Base-by-base conservation (phyloP, 1,140 invertebrate genomes). In the Panagrolaimus sp. region DNA sequence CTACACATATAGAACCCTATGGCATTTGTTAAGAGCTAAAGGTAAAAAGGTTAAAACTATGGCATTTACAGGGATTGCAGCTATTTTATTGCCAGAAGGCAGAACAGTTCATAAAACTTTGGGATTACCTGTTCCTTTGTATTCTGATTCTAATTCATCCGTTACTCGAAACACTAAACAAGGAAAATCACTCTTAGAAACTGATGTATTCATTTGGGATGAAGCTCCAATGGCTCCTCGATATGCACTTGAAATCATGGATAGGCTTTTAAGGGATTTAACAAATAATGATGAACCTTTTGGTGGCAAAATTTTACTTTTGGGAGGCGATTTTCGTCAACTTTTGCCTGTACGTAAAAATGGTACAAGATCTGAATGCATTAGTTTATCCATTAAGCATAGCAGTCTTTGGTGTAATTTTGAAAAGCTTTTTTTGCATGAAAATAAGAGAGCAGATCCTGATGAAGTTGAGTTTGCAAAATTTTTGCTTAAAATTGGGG, bases 251-350 rank as follows among this genome's bases (percentile, higher is more conserved):
- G 47, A 48, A 48, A 23, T 23, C 2, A 23, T 48, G 14, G 47
- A 48, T 48, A 2, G 14, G 9, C 47, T 48, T 23, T 23, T 48
- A 5, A 2, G 20, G 2, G 47, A 48, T 23, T n/a, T 48, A n/a
- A 48, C 20, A 3, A 9, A 48, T 23, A 9, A 3, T 9, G 20
- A 23, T 48, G 47, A 48, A 48, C 9, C 2, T 23, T 48, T 48
- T 48, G 47, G 47, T 48, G 47, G 47, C 20, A 48, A 48, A 48
- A 9, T 23, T 16, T n/a, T 48, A 48, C 14, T 48, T 48, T 48
- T 48, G 47, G 47, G 47, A 2, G 47, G 47, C 14, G 47, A 48
- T 23, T 79, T 77, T 67, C 51, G 77, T 5, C 78, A 79, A 70
- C 67, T 61, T 9, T 46, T 75, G 25, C 74, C 74, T 16, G 69